These are phyloP conservation scores for Gnatocerus cornutus DNA, from an alignment of 2,888 invertebrate species.

Conservation along the genomic window DNA sequence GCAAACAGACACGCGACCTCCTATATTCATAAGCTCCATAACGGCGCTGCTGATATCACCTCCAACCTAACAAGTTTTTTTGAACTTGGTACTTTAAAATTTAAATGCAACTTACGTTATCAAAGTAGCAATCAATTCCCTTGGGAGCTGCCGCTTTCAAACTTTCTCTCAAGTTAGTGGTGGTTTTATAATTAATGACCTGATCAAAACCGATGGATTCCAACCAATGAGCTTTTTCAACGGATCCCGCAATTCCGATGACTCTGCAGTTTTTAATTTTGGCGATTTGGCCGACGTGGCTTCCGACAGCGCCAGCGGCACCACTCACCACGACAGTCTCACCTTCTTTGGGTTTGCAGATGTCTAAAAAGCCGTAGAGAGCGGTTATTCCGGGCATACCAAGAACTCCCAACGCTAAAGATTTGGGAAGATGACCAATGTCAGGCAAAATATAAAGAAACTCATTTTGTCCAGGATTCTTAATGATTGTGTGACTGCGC, in stretches of 20 bases:
- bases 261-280: slow-evolving; percentile 81
- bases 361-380: slow-evolving; percentile 81
- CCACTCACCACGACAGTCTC: slow-evolving; percentile 82
- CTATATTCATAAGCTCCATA: slow-evolving; percentile 77
- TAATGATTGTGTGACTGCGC: slow-evolving; percentile 75
- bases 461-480: slow-evolving; percentile 38
- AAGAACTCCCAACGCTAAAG: slow-evolving; percentile 72
- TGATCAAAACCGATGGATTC: slow-evolving; percentile 78
- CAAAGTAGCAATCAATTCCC: slow-evolving; percentile 83
- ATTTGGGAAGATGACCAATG: slow-evolving; percentile 73
- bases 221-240: slow-evolving; percentile 80
- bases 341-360: slow-evolving; percentile 80
- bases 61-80: slow-evolving; percentile 74
- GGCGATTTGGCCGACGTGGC: slow-evolving; percentile 84
- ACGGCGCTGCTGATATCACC: slow-evolving; percentile 79
- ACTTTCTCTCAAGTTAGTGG: slow-evolving; percentile 70
- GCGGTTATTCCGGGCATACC: slow-evolving; percentile 70
- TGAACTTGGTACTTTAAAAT: background rate
- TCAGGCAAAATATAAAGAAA: slow-evolving; percentile 73
- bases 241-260: slow-evolving; percentile 81
- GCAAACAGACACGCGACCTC: slow-evolving; percentile 79
- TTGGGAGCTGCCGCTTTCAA: slow-evolving; percentile 77
- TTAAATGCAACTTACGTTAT: slow-evolving; percentile 72
- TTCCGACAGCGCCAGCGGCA: slow-evolving; percentile 87
- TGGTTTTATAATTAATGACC: slow-evolving; percentile 82